Conservation (phyloP, 35 echinoderm and acorn worm species). For the Ophiothrix spiculata region DNA sequence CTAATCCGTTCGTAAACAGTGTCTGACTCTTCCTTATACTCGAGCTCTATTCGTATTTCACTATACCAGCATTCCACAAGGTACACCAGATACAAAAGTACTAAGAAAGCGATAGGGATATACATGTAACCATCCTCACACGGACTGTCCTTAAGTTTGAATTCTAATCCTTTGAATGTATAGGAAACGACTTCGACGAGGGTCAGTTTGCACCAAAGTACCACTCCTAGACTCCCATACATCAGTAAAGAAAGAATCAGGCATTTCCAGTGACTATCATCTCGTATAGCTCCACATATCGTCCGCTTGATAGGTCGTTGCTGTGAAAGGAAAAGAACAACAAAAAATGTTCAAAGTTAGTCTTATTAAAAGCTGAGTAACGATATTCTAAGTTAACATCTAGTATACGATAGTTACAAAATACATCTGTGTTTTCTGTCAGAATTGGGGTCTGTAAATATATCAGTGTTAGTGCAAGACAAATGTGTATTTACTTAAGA, state of each 20-base stretch:
- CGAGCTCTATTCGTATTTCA: slow-evolving; percentile 84
- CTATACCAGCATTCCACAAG: slow-evolving; percentile 97
- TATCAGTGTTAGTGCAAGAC: too few species aligned
- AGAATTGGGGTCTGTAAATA: too few species aligned
- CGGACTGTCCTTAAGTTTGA: slow-evolving; percentile 60
- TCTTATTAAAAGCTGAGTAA: too few species aligned
- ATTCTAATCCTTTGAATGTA: slow-evolving; percentile 34
- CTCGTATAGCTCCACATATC: slow-evolving; percentile 56
- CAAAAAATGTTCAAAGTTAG: background rate
- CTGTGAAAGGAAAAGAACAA: slow-evolving; percentile 49
- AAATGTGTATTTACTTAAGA: too few species aligned
- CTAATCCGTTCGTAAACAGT: slow-evolving; percentile 75
- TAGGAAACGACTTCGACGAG: slow-evolving; percentile 52
- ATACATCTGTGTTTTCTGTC: too few species aligned
- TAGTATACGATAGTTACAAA: too few species aligned
- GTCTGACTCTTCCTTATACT: slow-evolving; percentile 73
- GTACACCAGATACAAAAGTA: slow-evolving; percentile 90
- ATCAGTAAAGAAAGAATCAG: slow-evolving; percentile 80
- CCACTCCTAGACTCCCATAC: slow-evolving; percentile 74
- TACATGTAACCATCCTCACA: slow-evolving; percentile 94
- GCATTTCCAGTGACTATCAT: slow-evolving; percentile 99
- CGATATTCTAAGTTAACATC: too few species aligned
- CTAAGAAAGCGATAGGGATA: slow-evolving; percentile 92
- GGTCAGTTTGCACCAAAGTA: slow-evolving; percentile 86
- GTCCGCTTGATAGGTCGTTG: slow-evolving; percentile 60